Evolutionary conservation across 2,797 vertebrate genomes (phyloP).

Genomic region (Pogonophryne albipinna): DNA sequence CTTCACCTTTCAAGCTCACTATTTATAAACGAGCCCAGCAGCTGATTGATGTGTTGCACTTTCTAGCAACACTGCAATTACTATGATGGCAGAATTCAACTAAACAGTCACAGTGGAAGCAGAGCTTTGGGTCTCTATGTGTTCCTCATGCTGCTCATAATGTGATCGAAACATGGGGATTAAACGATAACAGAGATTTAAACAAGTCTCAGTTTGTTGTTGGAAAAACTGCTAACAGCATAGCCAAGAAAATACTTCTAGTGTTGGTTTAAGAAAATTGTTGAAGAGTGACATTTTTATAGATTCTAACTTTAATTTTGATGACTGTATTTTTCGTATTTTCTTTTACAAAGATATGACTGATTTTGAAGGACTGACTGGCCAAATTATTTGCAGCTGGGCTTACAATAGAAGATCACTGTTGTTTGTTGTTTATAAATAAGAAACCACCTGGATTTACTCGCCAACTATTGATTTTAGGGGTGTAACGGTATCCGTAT

Average conservation of each 20-base stretch:
- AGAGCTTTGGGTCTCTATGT: neutral
- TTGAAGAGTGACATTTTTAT: neutral
- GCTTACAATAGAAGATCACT: neutral
- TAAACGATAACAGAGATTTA: too few relatives aligned
- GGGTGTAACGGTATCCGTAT: too few relatives aligned
- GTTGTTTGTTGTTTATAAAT: neutral
- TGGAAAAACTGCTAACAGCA: neutral
- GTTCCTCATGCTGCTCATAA: too few relatives aligned
- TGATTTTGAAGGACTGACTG: neutral
- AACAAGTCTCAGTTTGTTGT: neutral
- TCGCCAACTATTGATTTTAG: neutral
- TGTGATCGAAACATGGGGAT: too few relatives aligned
- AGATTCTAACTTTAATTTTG: neutral
- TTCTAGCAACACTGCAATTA: neutral
- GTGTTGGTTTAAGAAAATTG: too few relatives aligned
- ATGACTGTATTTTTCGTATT: neutral
- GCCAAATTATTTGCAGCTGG: neutral
- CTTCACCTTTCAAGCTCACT: neutral
- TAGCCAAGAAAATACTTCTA: neutral
- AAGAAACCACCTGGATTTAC: neutral
- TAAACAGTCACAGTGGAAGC: neutral
- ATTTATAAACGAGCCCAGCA: neutral
- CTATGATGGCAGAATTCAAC: neutral
- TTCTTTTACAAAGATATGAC: neutral
- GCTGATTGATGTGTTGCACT: neutral